These are phyloP conservation scores for Loxodonta africana DNA, from an alignment of 2,113 vertebrate genomes.

Conservation along the genomic window DNA sequence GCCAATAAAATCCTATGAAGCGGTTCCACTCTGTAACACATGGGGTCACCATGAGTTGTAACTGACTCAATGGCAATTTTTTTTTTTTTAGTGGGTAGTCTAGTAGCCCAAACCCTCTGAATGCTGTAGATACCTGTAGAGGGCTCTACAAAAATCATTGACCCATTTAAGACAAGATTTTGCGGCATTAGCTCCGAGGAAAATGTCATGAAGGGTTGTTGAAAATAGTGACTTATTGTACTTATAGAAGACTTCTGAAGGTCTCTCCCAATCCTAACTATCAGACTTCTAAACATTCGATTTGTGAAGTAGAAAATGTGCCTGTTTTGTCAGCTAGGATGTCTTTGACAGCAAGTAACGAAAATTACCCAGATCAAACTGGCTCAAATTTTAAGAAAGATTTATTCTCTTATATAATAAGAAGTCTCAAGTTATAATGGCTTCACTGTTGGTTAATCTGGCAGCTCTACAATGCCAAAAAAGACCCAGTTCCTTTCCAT, in stretches of 20 bases:
- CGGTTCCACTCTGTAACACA: too few relatives aligned
- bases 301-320: neutral
- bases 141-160: neutral
- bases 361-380: slow-evolving; percentile 8
- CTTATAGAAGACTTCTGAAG: neutral
- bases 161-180: neutral
- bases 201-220: neutral
- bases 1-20: too few relatives aligned
- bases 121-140: neutral
- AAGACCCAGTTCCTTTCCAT: neutral
- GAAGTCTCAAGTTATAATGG: neutral
- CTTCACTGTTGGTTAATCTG: neutral
- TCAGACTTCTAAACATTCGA: neutral
- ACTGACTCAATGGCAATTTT: too few relatives aligned
- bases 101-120: neutral
- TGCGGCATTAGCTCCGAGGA: neutral
- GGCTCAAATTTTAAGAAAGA: neutral
- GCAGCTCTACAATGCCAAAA: neutral
- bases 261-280: neutral
- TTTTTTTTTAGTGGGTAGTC: neutral
- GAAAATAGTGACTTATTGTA: neutral
- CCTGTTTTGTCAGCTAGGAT: neutral
- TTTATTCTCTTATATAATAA: neutral
- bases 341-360: slow-evolving; percentile 4
- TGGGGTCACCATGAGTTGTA: too few relatives aligned